These are phyloP conservation scores for Jordanella pulchra DNA, from an alignment of 2,797 vertebrate species.

Conservation along the genomic window DNA sequence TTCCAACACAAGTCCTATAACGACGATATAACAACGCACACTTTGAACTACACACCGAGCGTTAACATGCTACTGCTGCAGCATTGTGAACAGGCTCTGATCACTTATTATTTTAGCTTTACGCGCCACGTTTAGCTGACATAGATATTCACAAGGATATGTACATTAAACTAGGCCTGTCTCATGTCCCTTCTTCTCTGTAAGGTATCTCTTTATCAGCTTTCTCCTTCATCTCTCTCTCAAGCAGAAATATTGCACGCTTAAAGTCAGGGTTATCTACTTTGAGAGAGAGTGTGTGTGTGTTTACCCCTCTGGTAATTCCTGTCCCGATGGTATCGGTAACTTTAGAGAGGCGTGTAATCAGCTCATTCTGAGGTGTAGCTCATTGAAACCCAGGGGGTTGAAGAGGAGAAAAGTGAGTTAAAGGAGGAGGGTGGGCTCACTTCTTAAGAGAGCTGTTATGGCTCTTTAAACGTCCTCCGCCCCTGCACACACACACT, in stretches of 20 bases:
- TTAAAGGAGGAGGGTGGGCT: conserved; percentile 48
- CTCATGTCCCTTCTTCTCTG: conserved; percentile 8
- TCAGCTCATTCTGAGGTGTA: conserved; percentile 77
- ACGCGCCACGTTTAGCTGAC: conserved; percentile 60
- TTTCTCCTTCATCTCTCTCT: conserved; percentile 18
- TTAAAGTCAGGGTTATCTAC: conserved; percentile 71
- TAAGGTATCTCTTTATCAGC: conserved; percentile 40
- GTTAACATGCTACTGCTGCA: conserved; percentile 23
- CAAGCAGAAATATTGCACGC: conserved; percentile 52
- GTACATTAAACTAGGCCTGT: conserved; percentile 16
- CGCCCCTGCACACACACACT: conserved; percentile 15
- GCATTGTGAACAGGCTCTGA: conserved; percentile 42
- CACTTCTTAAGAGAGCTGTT: conserved; percentile 55
- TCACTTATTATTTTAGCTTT: conserved; percentile 62
- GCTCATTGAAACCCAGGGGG: conserved; percentile 71
- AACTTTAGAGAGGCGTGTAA: conserved; percentile 75
- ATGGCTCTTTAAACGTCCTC: conserved; percentile 50
- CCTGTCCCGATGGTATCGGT: conserved; percentile 77
- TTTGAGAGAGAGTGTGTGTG: conserved; percentile 44
- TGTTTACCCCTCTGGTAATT: conserved; percentile 80
- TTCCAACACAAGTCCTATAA: conserved; percentile 10
- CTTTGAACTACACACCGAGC: conserved; percentile 2
- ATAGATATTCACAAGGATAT: conserved; percentile 17
- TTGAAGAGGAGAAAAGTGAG: conserved; percentile 37
- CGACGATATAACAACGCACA: conserved; percentile 10